Conservation (phyloP, 2,113 vertebrate species). For the Tragulus kanchil region DNA sequence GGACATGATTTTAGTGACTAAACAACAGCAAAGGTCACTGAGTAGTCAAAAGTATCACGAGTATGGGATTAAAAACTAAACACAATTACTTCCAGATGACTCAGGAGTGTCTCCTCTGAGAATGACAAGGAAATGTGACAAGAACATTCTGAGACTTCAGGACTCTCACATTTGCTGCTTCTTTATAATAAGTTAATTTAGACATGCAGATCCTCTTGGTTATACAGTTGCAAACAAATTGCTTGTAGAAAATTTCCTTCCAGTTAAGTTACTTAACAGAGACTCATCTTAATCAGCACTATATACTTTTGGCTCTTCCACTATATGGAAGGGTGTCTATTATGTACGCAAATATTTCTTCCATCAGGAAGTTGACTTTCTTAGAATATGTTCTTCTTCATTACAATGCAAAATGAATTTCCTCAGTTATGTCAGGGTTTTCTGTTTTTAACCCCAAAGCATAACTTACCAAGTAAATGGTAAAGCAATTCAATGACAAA, state of each 20-base stretch:
- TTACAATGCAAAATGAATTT: constrained; percentile 3
- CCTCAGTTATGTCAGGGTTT: not conserved
- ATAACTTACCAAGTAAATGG: constrained; percentile 39
- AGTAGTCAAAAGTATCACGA: not conserved
- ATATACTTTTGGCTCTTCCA: not conserved
- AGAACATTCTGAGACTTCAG: not conserved
- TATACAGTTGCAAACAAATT: not conserved
- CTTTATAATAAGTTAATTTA: not conserved
- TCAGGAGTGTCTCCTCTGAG: not conserved
- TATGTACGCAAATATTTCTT: not conserved
- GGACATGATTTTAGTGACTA: too few species aligned
- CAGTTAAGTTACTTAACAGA: not conserved
- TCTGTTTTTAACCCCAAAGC: not conserved
- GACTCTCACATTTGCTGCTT: not conserved
- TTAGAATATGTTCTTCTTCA: not conserved
- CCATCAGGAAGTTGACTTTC: not conserved
- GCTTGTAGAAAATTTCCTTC: not conserved
- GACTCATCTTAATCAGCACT: not conserved
- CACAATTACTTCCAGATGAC: not conserved
- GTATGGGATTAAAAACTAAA: not conserved
- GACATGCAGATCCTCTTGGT: not conserved
- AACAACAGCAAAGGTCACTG: not conserved
- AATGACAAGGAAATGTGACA: not conserved
- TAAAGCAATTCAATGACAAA: constrained; percentile 56
- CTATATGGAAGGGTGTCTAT: not conserved